Percentiles rank a stretch among this genome's conserved stretches.
These are phyloP conservation scores for Horisme vitalbata DNA, from an alignment of 2,888 invertebrate genomes.

Conservation along the genomic window DNA sequence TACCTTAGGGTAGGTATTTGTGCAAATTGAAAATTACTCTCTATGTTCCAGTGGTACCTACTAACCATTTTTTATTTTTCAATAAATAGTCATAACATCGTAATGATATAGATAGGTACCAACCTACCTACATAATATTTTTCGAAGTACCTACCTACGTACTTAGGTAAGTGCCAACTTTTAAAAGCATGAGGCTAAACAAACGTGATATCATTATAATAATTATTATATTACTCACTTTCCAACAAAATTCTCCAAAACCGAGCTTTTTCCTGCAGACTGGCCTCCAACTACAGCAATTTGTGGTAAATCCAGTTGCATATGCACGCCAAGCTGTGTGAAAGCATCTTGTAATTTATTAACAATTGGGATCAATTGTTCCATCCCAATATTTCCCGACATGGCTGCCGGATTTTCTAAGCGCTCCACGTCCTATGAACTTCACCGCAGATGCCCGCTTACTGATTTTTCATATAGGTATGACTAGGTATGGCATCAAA, in stretches of 20 bases:
- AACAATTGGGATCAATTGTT: constrained; percentile 99
- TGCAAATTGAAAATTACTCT: no score
- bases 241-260: constrained; percentile 99
- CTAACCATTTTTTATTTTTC: no score
- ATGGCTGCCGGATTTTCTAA: constrained; percentile 76
- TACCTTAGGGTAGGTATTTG: no score
- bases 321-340: constrained; percentile 97
- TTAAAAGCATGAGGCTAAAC: no score
- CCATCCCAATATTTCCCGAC: constrained; percentile 94
- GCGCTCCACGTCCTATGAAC: constrained; percentile 70
- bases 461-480: constrained; percentile 78
- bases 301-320: constrained; percentile 99
- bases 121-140: no score
- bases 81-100: no score
- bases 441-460: constrained; percentile 72
- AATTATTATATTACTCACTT: constrained; percentile 87
- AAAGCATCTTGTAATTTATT: constrained; percentile 99
- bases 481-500: no score
- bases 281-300: constrained; percentile 99
- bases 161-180: no score
- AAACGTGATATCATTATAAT: no score
- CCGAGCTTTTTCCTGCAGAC: constrained; percentile 99
- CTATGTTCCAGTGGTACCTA: no score
- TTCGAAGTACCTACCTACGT: no score
- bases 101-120: no score